A percentile compares a stretch with the other conserved stretches of the same genome.
Evolutionary conservation across 2,113 vertebrate genomes (phyloP).

Genomic region (Macroglossus sobrinus): DNA sequence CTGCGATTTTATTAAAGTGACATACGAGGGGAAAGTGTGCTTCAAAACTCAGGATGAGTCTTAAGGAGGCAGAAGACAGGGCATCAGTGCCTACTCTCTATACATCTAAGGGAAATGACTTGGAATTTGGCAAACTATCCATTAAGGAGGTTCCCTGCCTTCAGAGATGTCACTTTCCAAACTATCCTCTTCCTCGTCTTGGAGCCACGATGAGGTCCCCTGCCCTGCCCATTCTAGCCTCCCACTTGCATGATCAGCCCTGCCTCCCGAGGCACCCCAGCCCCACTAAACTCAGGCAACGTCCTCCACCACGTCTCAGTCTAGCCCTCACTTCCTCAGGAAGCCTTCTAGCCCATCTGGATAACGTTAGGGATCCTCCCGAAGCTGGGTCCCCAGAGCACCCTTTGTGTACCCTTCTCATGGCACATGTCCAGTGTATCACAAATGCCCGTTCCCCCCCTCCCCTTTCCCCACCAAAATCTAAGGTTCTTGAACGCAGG

Average conservation of each 20-base stretch:
- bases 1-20: constrained; percentile 40
- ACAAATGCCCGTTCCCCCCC: too few relatives aligned
- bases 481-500: background rate
- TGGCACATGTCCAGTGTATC: too few relatives aligned
- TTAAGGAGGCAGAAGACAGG: background rate
- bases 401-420: background rate
- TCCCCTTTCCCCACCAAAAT: background rate
- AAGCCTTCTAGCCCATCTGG: background rate
- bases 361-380: too few relatives aligned
- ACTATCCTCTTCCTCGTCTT: background rate
- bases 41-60: background rate
- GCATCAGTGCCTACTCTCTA: background rate
- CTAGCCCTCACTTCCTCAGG: background rate
- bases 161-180: background rate
- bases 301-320: accelerated
- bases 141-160: background rate
- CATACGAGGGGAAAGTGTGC: background rate
- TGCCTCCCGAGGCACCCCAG: accelerated
- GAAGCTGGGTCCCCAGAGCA: accelerated
- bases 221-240: background rate
- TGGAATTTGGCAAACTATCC: background rate
- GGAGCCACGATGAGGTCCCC: background rate
- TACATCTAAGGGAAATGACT: background rate
- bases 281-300: background rate
- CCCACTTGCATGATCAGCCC: background rate